These are phyloP conservation scores for Accipiter cooperii DNA, from an alignment of 2,113 vertebrate species.

Conservation along the genomic window DNA sequence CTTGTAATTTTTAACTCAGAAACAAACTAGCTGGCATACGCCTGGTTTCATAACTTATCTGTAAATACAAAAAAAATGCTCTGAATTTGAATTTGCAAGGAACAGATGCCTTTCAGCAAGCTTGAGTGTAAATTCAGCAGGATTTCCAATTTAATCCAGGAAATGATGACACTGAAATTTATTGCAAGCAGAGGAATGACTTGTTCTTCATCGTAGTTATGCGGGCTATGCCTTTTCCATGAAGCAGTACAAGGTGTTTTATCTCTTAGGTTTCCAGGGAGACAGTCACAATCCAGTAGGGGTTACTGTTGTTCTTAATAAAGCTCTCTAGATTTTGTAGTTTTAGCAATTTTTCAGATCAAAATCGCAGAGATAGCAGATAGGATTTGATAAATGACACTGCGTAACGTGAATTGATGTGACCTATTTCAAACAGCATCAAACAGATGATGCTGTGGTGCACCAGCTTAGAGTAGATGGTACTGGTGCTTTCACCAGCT, in stretches of 20 bases:
- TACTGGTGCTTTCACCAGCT: background rate
- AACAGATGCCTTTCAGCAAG: conserved; percentile 43
- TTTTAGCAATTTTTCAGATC: conserved; percentile 63
- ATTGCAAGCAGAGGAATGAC: conserved; percentile 19
- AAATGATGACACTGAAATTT: conserved; percentile 23
- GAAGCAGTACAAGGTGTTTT: conserved; percentile 52
- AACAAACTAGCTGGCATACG: background rate
- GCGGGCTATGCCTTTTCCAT: background rate
- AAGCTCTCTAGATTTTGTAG: conserved; percentile 68
- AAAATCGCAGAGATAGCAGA: conserved; percentile 69
- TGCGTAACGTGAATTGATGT: background rate
- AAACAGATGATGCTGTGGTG: background rate
- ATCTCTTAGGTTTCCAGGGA: conserved; percentile 79
- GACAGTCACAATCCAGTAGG: conserved; percentile 69
- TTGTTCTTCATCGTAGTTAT: background rate
- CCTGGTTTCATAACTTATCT: conserved; percentile 22
- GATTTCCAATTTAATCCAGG: conserved; percentile 45
- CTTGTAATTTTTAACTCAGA: background rate
- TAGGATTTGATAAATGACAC: conserved; percentile 55
- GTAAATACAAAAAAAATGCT: conserved; percentile 24
- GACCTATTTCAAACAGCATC: conserved; percentile 19
- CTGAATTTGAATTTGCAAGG: conserved; percentile 21
- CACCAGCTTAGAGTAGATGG: background rate
- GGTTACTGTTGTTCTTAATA: conserved; percentile 67
- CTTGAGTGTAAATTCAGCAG: conserved; percentile 8